Percentiles rank a stretch among this genome's conserved stretches.
Evolutionary conservation across 2,888 invertebrate genomes (phyloP).

Genomic region (Noctua fimbriata): DNA sequence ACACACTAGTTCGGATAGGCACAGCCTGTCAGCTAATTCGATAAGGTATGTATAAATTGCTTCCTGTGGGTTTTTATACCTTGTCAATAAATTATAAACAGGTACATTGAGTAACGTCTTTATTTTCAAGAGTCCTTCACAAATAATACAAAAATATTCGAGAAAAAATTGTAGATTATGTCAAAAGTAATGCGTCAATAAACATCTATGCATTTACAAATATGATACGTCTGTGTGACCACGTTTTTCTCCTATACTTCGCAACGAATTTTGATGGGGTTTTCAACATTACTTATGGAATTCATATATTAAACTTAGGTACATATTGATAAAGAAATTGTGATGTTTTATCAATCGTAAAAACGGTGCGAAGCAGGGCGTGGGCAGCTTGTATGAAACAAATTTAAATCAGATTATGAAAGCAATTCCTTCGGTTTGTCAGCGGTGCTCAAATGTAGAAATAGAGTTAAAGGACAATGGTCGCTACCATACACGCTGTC

Average conservation of each 20-base stretch:
- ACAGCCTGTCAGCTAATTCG: neutral
- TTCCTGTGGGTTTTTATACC: neutral
- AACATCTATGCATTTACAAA: conserved; percentile 7
- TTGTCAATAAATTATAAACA: conserved; percentile 23
- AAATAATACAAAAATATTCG: conserved; percentile 46
- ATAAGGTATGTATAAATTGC: neutral
- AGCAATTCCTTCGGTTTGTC: conserved; percentile 85
- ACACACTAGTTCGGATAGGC: neutral
- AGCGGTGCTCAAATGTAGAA: conserved; percentile 90
- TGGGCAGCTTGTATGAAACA: neutral
- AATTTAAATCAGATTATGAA: conserved; percentile 13
- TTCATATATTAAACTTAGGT: neutral
- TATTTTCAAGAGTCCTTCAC: conserved; percentile 45
- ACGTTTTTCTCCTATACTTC: neutral
- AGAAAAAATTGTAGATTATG: conserved; percentile 38
- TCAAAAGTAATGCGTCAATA: conserved; percentile 18
- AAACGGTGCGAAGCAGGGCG: neutral
- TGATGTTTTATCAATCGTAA: neutral
- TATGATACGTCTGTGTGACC: neutral
- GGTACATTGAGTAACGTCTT: conserved; percentile 32
- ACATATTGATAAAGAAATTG: neutral
- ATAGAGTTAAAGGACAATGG: conserved; percentile 97
- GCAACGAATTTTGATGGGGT: neutral
- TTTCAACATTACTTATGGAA: neutral
- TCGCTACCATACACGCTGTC: conserved; percentile 97